These are phyloP conservation scores for Neodon shergylaensis DNA, from an alignment of 2,113 vertebrate genomes.

Conservation along the genomic window DNA sequence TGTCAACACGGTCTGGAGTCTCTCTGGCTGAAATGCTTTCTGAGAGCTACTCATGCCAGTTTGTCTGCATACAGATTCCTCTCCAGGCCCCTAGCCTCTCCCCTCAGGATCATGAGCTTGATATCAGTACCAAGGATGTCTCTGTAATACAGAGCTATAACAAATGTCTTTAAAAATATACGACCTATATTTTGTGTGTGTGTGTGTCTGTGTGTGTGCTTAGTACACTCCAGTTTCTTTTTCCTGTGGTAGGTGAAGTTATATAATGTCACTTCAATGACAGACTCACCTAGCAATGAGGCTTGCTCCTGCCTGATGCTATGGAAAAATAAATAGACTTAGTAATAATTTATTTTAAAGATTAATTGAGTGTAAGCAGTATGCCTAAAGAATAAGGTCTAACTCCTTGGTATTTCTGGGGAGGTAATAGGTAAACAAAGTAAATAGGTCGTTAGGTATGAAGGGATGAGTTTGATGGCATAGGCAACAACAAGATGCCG, in stretches of 20 bases:
- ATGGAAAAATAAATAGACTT: not conserved
- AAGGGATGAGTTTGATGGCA: not conserved
- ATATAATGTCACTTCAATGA: not conserved
- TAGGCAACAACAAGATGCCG: not conserved
- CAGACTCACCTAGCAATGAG: not conserved
- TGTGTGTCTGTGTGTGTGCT: not conserved
- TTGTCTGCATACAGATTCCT: not conserved
- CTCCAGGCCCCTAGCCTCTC: not conserved
- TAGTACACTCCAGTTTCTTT: not conserved
- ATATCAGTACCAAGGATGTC: not conserved
- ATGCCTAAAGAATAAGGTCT: not conserved
- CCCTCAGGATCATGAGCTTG: not conserved
- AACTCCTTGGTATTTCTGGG: not conserved
- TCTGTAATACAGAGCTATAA: not conserved
- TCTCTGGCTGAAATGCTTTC: slow-evolving; percentile 20
- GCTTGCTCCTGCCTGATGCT: not conserved
- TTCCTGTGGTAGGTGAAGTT: not conserved
- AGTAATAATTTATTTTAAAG: not conserved
- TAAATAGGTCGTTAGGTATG: not conserved
- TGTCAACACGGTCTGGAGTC: not conserved
- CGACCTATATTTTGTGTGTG: not conserved
- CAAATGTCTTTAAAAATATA: not conserved
- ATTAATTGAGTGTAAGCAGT: not conserved
- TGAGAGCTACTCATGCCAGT: not conserved
- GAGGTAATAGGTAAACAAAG: not conserved